Evolutionary conservation across 2,113 vertebrate genomes (phyloP), one percentile per base, ranked within the genome.

Genomic region (Trematomus loennbergii): DNA sequence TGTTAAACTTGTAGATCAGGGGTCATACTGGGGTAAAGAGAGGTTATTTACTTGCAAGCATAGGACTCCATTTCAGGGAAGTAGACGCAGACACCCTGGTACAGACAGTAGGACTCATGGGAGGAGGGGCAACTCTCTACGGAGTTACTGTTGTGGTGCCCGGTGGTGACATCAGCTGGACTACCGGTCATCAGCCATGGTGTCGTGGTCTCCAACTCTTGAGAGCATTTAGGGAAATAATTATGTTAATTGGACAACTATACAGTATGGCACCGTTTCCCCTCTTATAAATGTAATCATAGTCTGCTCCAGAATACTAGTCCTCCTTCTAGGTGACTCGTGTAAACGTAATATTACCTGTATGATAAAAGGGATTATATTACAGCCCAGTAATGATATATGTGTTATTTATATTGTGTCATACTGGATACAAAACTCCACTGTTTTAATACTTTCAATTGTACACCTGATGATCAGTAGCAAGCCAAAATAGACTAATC

Each of bases 11-110:
- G 18, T 25, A 25, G 25, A 2, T 75, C 18, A 13, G 1, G 3
- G 55, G 40, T 77, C 48, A 77, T 16, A 55, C 7, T 36, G 12
- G 18, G 5, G 40, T 62, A 22, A 43, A 46, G 22, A 46, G 22
- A 7, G 2, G 15, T 53, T 57, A 94, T 95, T 96, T 96, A 97
- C 97, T 96, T 97, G 97, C 98, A 99, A 10, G 95, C 96, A 0
- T 96, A 97, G 43, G 93, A 93, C 74, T 96, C 90, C 20, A 98
- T 88, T 4, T 95, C 90, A 49, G 96, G 93, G 22, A 97, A 90
- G 66, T 99, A 97, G 85, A 96, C 94, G 83, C 97, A 99, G 55
- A 95, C 81, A 0, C 97, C 97, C 0, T 95, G 93, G 6, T 97
- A 95, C 36, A 98, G 94, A 85, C 98, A 99, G 93, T 96, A 98